These are phyloP conservation scores for Cenopis cana DNA, from an alignment of 2,888 invertebrate species.

Conservation along the genomic window DNA sequence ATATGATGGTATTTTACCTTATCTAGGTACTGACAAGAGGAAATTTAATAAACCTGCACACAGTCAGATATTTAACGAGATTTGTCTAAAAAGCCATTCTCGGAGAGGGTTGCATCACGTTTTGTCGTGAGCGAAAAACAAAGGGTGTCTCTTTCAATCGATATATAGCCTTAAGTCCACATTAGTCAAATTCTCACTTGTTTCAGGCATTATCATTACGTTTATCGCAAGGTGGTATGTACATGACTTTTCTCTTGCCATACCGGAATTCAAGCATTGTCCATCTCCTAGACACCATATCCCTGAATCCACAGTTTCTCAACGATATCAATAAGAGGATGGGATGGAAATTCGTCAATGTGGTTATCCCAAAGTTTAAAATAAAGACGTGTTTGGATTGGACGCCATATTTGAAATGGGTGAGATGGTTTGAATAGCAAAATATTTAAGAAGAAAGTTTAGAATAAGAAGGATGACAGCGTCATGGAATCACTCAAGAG, in stretches of 20 bases:
- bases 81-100: no score
- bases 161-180: no score
- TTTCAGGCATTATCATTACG: conserved; percentile 53
- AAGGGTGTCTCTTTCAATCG: no score
- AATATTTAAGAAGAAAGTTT: not conserved
- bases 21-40: no score
- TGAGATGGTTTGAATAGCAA: conserved; percentile 45
- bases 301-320: conserved; percentile 51
- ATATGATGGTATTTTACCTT: no score
- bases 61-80: no score
- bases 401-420: conserved; percentile 60
- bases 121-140: no score
- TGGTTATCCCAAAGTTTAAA: conserved; percentile 63
- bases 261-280: conserved; percentile 46
- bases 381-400: conserved; percentile 63
- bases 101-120: no score
- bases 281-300: conserved; percentile 51
- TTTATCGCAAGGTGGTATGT: conserved; percentile 46
- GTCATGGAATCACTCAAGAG: not conserved
- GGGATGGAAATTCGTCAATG: conserved; percentile 46
- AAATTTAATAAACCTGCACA: no score
- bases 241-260: conserved; percentile 58
- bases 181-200: not conserved
- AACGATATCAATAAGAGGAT: conserved; percentile 47
- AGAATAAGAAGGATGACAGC: not conserved